phyloP scores from a whole-genome alignment of 2,888 invertebrate species.

The Ichneumoninae sp. region DNA sequence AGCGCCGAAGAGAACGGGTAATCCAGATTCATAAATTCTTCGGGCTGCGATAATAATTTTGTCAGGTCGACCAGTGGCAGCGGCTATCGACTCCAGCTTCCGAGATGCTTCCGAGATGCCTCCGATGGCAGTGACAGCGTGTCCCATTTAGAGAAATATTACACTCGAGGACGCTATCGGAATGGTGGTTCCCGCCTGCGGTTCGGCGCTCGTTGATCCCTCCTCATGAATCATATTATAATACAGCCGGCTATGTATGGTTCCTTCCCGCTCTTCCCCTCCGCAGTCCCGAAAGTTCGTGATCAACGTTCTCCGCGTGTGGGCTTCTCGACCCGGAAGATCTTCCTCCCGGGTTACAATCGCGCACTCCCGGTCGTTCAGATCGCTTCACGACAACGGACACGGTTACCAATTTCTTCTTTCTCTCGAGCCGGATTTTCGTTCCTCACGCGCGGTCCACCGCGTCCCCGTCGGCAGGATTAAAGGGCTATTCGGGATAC shows the following conservation, averaged over 20 bases:
- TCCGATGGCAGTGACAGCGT: slow-evolving; percentile 46
- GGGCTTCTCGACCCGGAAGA: slow-evolving; percentile 48
- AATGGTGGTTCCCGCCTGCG: slow-evolving; percentile 57
- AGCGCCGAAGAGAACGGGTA: slow-evolving; percentile 46
- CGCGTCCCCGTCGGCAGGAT: slow-evolving; percentile 42
- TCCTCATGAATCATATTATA: slow-evolving; percentile 69
- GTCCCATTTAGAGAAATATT: slow-evolving; percentile 60
- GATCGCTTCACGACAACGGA: slow-evolving; percentile 46
- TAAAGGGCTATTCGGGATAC: slow-evolving; percentile 60
- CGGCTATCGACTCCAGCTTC: slow-evolving; percentile 31
- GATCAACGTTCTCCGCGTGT: slow-evolving; percentile 50
- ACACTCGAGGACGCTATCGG: slow-evolving; percentile 57
- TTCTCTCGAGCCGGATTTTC: slow-evolving; percentile 45
- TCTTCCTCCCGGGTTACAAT: slow-evolving; percentile 40
- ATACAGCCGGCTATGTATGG: slow-evolving; percentile 67
- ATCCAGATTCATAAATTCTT: slow-evolving; percentile 70
- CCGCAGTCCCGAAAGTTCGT: slow-evolving; percentile 20
- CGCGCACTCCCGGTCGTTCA: slow-evolving; percentile 42
- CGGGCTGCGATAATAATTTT: slow-evolving; percentile 69
- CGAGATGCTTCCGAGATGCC: slow-evolving; percentile 35
- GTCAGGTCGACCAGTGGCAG: slow-evolving; percentile 62
- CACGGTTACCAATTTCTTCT: slow-evolving; percentile 51
- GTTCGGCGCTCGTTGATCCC: slow-evolving; percentile 56
- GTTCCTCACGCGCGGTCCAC: slow-evolving; percentile 42
- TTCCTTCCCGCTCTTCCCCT: slow-evolving; percentile 36